These are phyloP conservation scores for Acridotheres tristis DNA, from an alignment of 2,797 vertebrate genomes.

Conservation along the genomic window DNA sequence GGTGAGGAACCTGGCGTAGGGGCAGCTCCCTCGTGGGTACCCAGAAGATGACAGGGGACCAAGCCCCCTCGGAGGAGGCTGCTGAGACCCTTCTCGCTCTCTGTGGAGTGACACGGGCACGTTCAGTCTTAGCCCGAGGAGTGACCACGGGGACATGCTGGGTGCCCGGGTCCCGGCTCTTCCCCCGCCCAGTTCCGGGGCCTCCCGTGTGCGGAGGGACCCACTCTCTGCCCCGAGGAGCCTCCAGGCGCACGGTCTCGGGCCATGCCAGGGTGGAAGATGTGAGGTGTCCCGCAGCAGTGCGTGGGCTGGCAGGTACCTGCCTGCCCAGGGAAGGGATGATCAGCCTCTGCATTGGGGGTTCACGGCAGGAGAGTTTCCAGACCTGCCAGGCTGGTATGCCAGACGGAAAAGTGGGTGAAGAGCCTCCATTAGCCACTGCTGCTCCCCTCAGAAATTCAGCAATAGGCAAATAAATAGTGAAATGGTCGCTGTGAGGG, in stretches of 20 bases:
- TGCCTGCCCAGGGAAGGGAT: not conserved
- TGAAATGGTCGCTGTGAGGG: conserved; percentile 45
- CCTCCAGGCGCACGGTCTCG: not conserved
- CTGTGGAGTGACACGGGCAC: not conserved
- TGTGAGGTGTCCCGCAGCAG: not conserved
- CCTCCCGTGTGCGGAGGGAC: not conserved
- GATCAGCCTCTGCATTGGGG: not conserved
- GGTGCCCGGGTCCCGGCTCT: not conserved
- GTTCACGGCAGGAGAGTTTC: not conserved
- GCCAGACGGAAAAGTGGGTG: not conserved
- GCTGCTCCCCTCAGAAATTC: conserved; percentile 25
- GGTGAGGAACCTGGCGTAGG: not conserved
- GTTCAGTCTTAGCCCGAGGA: not conserved
- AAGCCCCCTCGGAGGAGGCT: not conserved
- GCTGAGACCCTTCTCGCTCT: not conserved
- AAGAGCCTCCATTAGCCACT: conserved; percentile 37
- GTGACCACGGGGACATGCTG: fast-evolving
- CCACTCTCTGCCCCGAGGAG: not conserved
- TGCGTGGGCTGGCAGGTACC: not conserved
- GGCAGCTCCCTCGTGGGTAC: not conserved
- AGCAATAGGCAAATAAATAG: conserved; percentile 57
- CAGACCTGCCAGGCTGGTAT: not conserved
- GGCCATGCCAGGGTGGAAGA: not conserved
- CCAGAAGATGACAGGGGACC: not conserved
- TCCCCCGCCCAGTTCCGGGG: not conserved